Conservation (phyloP, 2,797 vertebrate species). For the Trachops cirrhosus region DNA sequence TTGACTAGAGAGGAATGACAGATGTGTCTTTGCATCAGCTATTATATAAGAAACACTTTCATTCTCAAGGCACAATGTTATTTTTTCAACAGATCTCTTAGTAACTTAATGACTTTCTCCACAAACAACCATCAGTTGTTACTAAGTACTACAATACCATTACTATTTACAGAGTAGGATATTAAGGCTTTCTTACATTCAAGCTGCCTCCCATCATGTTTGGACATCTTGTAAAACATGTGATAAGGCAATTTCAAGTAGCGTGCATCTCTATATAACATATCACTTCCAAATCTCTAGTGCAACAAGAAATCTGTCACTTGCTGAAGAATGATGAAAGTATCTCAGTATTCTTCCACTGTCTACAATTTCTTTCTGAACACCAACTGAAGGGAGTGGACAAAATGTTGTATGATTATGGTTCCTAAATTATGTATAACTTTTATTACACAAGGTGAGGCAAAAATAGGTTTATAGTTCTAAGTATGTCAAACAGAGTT, state of each 20-base stretch:
- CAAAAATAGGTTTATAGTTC: not conserved
- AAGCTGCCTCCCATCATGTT: not conserved
- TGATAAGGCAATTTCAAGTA: constrained; percentile 24
- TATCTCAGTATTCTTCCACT: not conserved
- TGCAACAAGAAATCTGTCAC: not conserved
- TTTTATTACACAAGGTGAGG: not conserved
- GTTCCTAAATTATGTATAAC: constrained; percentile 17
- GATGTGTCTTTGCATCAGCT: constrained; percentile 1
- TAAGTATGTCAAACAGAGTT: not conserved
- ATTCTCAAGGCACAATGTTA: not conserved
- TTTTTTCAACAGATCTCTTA: not conserved
- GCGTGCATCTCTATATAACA: not conserved
- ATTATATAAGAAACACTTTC: not conserved
- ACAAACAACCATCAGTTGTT: not conserved
- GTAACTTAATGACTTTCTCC: not conserved
- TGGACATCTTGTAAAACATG: constrained; percentile 10
- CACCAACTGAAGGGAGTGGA: constrained; percentile 15
- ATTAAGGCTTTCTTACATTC: not conserved
- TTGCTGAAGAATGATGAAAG: constrained; percentile 23
- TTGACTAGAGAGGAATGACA: not conserved
- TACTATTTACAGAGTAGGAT: constrained; percentile 12
- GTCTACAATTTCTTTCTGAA: constrained; percentile 37
- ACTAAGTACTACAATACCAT: not conserved
- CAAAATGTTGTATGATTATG: not conserved
- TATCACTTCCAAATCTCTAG: constrained; percentile 9